A percentile compares a stretch with the other conserved stretches of the same genome.
phyloP scores from a whole-genome alignment of 1,140 invertebrate genomes.

The Philotrypesis tridentata region DNA sequence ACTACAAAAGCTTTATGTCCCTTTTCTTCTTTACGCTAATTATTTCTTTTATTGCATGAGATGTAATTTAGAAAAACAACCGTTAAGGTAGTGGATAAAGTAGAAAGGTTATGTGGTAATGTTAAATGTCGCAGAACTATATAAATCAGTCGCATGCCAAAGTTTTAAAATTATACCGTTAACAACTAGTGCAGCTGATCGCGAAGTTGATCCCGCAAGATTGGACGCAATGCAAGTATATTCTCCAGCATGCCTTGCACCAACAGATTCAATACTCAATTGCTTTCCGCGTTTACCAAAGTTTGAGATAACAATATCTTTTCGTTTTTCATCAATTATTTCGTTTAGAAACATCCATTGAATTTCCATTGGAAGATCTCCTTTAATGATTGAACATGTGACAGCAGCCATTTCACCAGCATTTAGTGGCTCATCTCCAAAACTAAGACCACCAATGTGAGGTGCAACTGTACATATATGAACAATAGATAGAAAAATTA shows the following conservation, averaged over 20 bases:
- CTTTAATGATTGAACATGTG: slow-evolving; percentile 83
- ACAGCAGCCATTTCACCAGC: slow-evolving; percentile 82
- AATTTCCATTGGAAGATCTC: slow-evolving; percentile 84
- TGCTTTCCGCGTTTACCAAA: slow-evolving; percentile 80
- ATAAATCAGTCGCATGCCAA: not conserved
- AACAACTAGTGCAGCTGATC: slow-evolving; percentile 78
- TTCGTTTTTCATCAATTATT: slow-evolving; percentile 55
- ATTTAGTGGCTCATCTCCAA: slow-evolving; percentile 81
- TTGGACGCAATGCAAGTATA: slow-evolving; percentile 84
- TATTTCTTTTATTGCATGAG: not conserved
- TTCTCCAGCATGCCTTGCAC: slow-evolving; percentile 78
- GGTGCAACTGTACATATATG: slow-evolving; percentile 75
- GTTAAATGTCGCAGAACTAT: not conserved
- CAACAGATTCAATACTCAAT: slow-evolving; percentile 78
- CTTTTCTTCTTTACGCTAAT: not conserved
- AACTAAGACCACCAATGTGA: slow-evolving; percentile 79
- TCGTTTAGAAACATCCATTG: slow-evolving; percentile 81
- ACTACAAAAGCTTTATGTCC: not conserved
- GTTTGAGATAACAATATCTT: slow-evolving; percentile 77
- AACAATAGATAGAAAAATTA: not conserved
- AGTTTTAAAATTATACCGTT: slow-evolving; percentile 71
- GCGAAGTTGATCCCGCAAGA: slow-evolving; percentile 80
- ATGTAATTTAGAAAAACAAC: not conserved
- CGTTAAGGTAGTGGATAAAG: slow-evolving; percentile 27
- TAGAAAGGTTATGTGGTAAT: not conserved